These are phyloP conservation scores for Coelopa frigida DNA, from an alignment of 1,140 invertebrate species.

Conservation along the genomic window DNA sequence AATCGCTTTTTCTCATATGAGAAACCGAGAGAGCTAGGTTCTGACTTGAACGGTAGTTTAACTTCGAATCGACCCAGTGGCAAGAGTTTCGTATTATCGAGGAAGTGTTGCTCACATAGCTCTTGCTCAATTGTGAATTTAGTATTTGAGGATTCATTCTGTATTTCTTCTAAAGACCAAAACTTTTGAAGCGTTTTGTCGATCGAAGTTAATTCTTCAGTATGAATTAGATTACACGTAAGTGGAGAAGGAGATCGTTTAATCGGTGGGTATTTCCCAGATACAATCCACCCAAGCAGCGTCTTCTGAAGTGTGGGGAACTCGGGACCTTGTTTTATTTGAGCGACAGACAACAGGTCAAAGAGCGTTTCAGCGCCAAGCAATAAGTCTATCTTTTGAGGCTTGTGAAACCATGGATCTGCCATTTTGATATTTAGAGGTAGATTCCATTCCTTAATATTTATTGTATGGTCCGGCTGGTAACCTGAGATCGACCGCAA, in stretches of 20 bases:
- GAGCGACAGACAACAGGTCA: constrained; percentile 15
- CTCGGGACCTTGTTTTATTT: constrained; percentile 21
- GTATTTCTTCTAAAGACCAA: constrained; percentile 9
- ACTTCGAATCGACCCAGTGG: background rate
- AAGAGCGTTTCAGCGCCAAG: constrained; percentile 21
- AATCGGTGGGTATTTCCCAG: constrained; percentile 10
- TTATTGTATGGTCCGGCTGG: background rate
- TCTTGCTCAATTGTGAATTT: background rate
- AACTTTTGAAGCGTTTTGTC: constrained; percentile 7
- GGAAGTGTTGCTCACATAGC: background rate
- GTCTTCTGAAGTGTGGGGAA: constrained; percentile 29
- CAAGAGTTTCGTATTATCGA: constrained; percentile 2
- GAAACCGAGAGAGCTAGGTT: background rate
- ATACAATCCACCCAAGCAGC: constrained; percentile 30
- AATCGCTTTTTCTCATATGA: too few relatives aligned
- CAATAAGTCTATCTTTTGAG: constrained; percentile 21
- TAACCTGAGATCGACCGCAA: background rate
- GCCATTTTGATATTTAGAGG: constrained; percentile 18
- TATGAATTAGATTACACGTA: background rate
- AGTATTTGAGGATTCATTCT: background rate
- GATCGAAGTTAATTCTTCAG: background rate
- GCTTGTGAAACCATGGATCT: constrained; percentile 20
- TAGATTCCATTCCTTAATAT: constrained; percentile 5
- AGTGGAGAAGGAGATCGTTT: background rate
- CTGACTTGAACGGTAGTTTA: constrained; percentile 1